phyloP scores from a whole-genome alignment of 2,888 invertebrate species.

The Heptascelio sp. region DNA sequence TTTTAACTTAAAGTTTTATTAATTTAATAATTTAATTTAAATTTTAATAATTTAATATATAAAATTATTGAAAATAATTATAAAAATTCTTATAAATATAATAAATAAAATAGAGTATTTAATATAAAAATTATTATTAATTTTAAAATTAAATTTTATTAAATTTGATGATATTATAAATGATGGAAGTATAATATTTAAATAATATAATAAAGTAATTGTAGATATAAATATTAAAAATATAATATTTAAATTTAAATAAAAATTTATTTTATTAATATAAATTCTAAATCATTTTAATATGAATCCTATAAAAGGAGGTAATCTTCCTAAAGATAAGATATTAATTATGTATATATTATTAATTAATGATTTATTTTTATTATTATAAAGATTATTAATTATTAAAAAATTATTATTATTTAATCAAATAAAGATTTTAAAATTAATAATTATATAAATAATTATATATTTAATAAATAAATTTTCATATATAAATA shows the following conservation, averaged over 20 bases:
- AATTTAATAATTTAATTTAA: too few species aligned
- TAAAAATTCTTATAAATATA: neutral
- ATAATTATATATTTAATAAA: conserved; percentile 55
- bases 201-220: conserved; percentile 61
- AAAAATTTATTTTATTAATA: conserved; percentile 70
- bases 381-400: too few species aligned
- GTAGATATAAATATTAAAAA: conserved; percentile 63
- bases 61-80: conserved; percentile 10
- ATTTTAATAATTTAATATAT: too few species aligned
- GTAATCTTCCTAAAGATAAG: conserved; percentile 55
- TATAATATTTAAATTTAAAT: conserved; percentile 57
- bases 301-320: conserved; percentile 76
- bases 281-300: conserved; percentile 81
- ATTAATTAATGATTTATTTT: too few species aligned
- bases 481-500: conserved; percentile 59
- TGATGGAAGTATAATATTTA: conserved; percentile 48
- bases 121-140: conserved; percentile 27
- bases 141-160: conserved; percentile 25
- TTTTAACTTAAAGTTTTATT: conserved; percentile 57
- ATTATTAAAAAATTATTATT: too few species aligned
- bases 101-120: too few species aligned
- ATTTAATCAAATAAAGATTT: conserved; percentile 26
- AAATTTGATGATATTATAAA: conserved; percentile 48
- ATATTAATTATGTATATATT: too few species aligned
- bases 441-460: conserved; percentile 52